phyloP scores from a whole-genome alignment of 2,113 vertebrate species.

The Mola mola region DNA sequence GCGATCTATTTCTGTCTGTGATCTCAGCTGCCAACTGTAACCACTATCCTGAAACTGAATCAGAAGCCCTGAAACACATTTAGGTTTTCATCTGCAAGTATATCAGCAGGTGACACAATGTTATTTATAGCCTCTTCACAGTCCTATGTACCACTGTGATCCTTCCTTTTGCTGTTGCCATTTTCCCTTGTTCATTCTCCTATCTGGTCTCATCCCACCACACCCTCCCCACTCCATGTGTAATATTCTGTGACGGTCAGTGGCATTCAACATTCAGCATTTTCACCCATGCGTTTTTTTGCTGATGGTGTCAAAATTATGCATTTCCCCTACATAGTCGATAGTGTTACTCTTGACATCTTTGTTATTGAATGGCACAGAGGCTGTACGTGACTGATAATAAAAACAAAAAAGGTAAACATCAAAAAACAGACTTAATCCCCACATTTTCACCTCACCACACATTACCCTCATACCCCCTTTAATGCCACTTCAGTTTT shows the following conservation, averaged over 20 bases:
- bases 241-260: conserved; percentile 15
- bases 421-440: not conserved
- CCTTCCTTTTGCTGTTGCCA: conserved; percentile 32
- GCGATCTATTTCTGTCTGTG: conserved; percentile 61
- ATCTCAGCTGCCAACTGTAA: conserved; percentile 64
- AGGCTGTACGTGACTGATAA: not conserved
- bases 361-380: not conserved
- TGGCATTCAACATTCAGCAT: conserved; percentile 5
- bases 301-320: conserved; percentile 19
- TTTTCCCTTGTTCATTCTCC: conserved; percentile 12
- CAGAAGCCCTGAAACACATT: conserved; percentile 41
- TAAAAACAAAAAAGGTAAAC: not conserved
- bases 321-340: not conserved
- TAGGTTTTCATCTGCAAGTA: conserved; percentile 41
- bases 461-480: conserved; percentile 9
- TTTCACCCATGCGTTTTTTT: conserved; percentile 25
- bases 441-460: conserved; percentile 1
- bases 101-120: conserved; percentile 13
- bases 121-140: conserved; percentile 44
- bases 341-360: not conserved
- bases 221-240: conserved; percentile 14
- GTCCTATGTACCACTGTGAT: conserved; percentile 7
- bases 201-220: conserved; percentile 39
- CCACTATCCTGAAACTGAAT: conserved; percentile 29
- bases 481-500: conserved; percentile 17